These are phyloP conservation scores for Ptiloglossa arizonensis DNA, from an alignment of 1,140 invertebrate genomes.

Conservation along the genomic window DNA sequence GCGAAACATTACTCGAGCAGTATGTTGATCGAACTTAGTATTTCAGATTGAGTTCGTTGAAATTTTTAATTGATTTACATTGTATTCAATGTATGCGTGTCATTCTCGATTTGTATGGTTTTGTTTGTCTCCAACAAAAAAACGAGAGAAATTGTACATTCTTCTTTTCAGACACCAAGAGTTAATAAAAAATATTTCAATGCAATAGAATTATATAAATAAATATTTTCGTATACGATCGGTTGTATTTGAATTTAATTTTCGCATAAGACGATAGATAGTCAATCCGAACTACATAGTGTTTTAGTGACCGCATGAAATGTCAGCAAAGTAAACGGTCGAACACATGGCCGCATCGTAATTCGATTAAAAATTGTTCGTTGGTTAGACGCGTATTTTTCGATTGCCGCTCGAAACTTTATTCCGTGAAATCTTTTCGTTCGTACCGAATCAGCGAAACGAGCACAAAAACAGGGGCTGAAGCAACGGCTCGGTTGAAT, in stretches of 20 bases:
- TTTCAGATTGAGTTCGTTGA: neutral
- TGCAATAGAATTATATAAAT: neutral
- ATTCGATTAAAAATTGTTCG: conserved; percentile 12
- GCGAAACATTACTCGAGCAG: neutral
- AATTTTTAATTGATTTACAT: neutral
- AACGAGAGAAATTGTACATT: too few species aligned
- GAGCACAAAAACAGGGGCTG: conserved; percentile 43
- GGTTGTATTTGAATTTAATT: neutral
- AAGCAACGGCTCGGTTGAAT: conserved; percentile 46
- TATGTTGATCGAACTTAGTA: neutral
- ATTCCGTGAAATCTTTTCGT: conserved; percentile 39
- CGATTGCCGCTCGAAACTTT: conserved; percentile 4
- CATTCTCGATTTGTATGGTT: neutral
- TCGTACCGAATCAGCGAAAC: conserved; percentile 38
- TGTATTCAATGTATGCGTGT: neutral
- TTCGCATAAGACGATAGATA: too few species aligned
- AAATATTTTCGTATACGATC: neutral
- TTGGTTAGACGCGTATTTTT: neutral
- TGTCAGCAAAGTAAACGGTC: neutral
- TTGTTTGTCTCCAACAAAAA: too few species aligned
- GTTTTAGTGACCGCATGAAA: neutral
- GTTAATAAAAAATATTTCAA: neutral
- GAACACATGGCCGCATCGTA: too few species aligned
- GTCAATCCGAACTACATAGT: neutral
- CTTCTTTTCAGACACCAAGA: too few species aligned